phyloP scores from a whole-genome alignment of 1,140 invertebrate species.

The Zaprionus africanus region DNA sequence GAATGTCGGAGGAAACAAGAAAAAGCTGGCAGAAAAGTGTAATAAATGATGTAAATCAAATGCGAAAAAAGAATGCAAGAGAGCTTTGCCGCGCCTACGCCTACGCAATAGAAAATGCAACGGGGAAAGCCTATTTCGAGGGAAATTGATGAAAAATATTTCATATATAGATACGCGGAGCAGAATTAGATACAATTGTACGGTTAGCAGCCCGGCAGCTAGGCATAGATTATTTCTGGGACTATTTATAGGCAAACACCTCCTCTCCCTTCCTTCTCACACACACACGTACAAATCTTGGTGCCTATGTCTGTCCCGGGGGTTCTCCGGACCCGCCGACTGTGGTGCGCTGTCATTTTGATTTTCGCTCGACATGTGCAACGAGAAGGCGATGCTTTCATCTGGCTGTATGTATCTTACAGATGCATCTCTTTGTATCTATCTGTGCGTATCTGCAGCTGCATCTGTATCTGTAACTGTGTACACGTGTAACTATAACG shows the following conservation, averaged over 20 bases:
- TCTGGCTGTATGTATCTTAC: constrained; percentile 49
- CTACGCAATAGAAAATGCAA: constrained; percentile 53
- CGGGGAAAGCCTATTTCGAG: constrained; percentile 15
- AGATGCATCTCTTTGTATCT: constrained; percentile 27
- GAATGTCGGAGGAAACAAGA: constrained; percentile 53
- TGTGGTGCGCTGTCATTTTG: constrained; percentile 64
- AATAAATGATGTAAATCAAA: constrained; percentile 70
- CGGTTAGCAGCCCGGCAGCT: constrained; percentile 42
- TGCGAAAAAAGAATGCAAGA: constrained; percentile 23
- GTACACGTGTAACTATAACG: constrained; percentile 69
- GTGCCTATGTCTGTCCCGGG: constrained; percentile 42
- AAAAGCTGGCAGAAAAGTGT: constrained; percentile 68
- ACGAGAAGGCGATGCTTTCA: constrained; percentile 56
- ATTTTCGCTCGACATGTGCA: constrained; percentile 72
- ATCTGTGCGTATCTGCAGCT: constrained; percentile 22
- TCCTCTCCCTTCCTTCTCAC: constrained; percentile 26
- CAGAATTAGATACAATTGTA: constrained; percentile 8
- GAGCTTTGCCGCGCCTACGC: constrained; percentile 19
- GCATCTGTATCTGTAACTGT: constrained; percentile 31
- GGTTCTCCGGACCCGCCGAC: constrained; percentile 10
- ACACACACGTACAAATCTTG: constrained; percentile 40
- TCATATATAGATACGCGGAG: constrained; percentile 31
- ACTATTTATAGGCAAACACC: constrained; percentile 65
- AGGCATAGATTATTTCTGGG: constrained; percentile 66
- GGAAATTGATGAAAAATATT: constrained; percentile 70